phyloP scores from a whole-genome alignment of 2,113 vertebrate genomes.

The Zootoca vivipara region DNA sequence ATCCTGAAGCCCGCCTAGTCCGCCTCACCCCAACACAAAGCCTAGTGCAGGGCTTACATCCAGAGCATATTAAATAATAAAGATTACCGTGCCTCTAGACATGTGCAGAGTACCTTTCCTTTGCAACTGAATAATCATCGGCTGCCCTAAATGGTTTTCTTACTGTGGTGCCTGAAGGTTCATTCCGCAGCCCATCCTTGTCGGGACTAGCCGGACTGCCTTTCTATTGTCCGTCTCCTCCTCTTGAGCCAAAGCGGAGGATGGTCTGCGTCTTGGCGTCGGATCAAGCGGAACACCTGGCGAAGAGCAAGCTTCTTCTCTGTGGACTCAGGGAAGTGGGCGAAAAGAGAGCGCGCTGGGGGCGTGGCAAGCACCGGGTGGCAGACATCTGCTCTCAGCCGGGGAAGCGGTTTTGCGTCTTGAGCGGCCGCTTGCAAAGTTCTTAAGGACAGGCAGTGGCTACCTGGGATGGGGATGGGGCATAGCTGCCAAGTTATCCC shows the following conservation, averaged over 20 bases:
- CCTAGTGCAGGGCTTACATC: too few relatives aligned
- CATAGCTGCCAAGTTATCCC: too few relatives aligned
- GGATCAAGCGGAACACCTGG: not conserved
- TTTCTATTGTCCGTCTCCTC: too few relatives aligned
- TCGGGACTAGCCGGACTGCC: not conserved
- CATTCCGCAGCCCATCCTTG: not conserved
- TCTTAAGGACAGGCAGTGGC: too few relatives aligned
- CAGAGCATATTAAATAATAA: not conserved
- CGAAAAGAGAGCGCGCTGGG: not conserved
- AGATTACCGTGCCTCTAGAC: not conserved
- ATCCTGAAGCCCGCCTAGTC: not conserved
- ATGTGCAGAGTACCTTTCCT: not conserved
- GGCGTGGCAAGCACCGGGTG: not conserved
- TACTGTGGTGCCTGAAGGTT: not conserved
- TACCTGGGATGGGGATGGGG: too few relatives aligned
- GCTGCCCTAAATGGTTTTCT: not conserved
- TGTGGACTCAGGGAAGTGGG: not conserved
- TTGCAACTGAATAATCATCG: too few relatives aligned
- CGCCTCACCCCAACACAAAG: not conserved
- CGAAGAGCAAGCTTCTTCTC: not conserved
- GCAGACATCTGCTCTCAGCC: not conserved
- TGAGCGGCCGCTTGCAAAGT: not conserved
- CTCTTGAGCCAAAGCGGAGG: not conserved
- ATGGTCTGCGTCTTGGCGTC: not conserved
- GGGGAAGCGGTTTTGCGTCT: not conserved